Base-by-base conservation (phyloP, 2,888 invertebrate species). In the Clostera curtula region DNA sequence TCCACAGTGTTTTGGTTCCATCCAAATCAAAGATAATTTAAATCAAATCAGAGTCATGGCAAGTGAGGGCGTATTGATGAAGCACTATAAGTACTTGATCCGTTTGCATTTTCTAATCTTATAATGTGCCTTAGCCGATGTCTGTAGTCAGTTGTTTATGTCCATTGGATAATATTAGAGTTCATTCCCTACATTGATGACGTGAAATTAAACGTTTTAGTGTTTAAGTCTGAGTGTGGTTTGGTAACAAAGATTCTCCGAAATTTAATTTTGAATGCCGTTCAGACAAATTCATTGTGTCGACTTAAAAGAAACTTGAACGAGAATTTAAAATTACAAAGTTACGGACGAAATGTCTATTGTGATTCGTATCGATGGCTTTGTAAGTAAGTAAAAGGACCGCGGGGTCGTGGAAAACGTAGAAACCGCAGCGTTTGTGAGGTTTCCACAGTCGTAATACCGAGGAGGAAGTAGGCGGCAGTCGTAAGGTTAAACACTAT, bases 401-500 rank as follows among this genome's bases (percentile, higher is more conserved):
- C 38, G 16, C 18, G 37, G 33, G 34, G 42, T 38, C 29, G 40
- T 40, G 63, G 66, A 60, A 69, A 72, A 62, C 57, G 71, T 68
- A 72, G 75, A 76, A 73, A 80, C 83, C 82, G 60, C 80, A 79
- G 55, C 68, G 61, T 56, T 84, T 72, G 62, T 68, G 46, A 43
- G 84, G 83, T 65, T 85, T 84, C 84, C 40, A 64, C 62, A 84
- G 70, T 76, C 74, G 77, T 76, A 73, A 68, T 71, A 63, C 64
- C 58, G 72, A 75, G 79, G 77, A 68, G 80, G 79, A 79, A 80
- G 69, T 68, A 64, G 66, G 63, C 54, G 49, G 69, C 75, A 74
- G 70, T 73, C 74, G 70, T 80, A 77, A 83, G 85, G 85, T 85
- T 84, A 85, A 85, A 82, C 65, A 73, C 70, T 75, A 69, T 57